Base-by-base conservation (phyloP, 2,113 vertebrate species). In the Syngnathus scovelli region DNA sequence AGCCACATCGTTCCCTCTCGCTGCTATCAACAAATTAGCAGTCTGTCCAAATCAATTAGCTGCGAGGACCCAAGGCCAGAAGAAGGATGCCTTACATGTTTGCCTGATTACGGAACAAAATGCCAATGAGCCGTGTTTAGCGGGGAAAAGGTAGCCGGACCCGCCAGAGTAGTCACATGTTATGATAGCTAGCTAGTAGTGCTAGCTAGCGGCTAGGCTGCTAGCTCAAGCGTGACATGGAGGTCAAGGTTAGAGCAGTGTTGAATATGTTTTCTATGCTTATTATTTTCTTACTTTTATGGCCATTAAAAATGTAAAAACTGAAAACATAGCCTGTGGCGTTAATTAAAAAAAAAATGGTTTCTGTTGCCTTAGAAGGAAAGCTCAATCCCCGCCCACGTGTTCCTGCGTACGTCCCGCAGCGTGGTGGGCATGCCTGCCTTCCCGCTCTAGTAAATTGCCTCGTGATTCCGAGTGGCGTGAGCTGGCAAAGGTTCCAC, bases 21-120 rank as follows among this genome's bases (percentile, higher is more conserved):
- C 92, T 91, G 92, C 90, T 90, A 94, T 94, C 92, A 94, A 93
- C 93, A 94, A 95, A 94, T 92, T 70, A 87, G 92, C 91, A 93
- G 93, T 92, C 93, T 92, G 92, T 91, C 93, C 87, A 91, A 94
- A 90, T 92, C 92, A 92, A 93, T 93, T 92, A 92, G 91, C 91
- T 77, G 81, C 82, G 87, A 85, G 68, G 75, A 90, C 70, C 77
- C 82, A 88, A 85, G 83, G 7, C 19, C 88, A 91, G 88, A 89
- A 90, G 89, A 82, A 85, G 84, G 85, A 86, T 55, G 71, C 77
- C 83, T 87, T 83, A 68, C 70, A 76, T 69, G 71, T 67, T 15
- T 5, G 64, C 76, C 67, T 59, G 69, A 76, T 68, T 80, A 66
- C 69, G 66, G 71, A 77, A 69, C 39, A 72, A 78, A 75, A 71